Evolutionary conservation across 2,888 invertebrate genomes (phyloP), one percentile per base, ranked within the genome.

Genomic region (Blastobasis lacticolella): DNA sequence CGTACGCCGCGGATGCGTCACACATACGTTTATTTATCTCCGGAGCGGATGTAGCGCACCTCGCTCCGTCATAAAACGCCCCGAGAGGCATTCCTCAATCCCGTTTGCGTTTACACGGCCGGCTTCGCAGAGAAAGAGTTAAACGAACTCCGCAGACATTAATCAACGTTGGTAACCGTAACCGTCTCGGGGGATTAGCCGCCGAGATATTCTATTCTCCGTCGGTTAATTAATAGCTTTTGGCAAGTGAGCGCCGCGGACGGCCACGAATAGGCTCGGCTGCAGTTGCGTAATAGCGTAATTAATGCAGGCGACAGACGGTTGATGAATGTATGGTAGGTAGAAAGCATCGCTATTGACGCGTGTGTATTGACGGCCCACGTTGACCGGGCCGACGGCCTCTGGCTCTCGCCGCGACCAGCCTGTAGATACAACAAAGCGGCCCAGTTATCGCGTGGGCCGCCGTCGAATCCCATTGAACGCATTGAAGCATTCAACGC

Each of bases 161-260:
- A 86, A 88, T 88, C 87, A 88, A 75, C 76, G 82, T 78, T 80
- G 74, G 84, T 81, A 82, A 83, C 82, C 76, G 81, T 81, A 81
- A 77, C 82, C 81, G 75, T 81, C 84, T 82, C 82, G 46, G 70
- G 78, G 83, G 80, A 86, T 86, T 80, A 84, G 80, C 77, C 79
- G 80, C 62, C 74, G 75, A 79, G 83, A 84, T 83, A 83, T 82
- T 85, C 83, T 85, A 84, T 87, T 85, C 84, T 84, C 76, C 71
- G 73, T 68, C 64, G 60, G 23, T 77, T 86, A 86, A 88, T 86
- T 86, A 85, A 88, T 88, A 81, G 86, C 83, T 82, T 86, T 87
- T 86, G 87, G 86, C 86, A 83, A 84, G 79, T 77, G 81, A 79
- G 78, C 78, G 79, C 73, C 58, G 55, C 61, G 73, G 73, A 69